Evolutionary conservation across 2,888 invertebrate species (phyloP), one percentile per base, ranked within the genome.

Genomic region (Drosophila pegasa): DNA sequence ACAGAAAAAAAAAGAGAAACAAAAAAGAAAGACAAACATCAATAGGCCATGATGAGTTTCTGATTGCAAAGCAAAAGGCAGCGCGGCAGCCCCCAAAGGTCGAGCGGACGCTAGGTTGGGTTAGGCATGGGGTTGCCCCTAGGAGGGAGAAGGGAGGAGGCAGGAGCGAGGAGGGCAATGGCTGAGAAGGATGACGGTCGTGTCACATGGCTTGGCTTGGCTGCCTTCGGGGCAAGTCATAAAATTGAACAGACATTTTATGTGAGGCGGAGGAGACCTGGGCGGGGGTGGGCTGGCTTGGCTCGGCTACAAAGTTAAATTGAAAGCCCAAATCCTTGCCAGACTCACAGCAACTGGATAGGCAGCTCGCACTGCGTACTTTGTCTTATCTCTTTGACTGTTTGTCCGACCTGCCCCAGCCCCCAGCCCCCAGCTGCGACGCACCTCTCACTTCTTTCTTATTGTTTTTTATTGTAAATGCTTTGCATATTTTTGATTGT

Each of bases 41-140:
- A 84, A 86, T 86, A 84, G 88, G 88, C 87, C 81, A 86, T 86
- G 86, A 88, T 86, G 86, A 86, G 85, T 88, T 88, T 86, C 86
- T 86, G 88, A 86, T 86, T 88, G 86, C 84, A 78, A 88, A 81
- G 71, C 81, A 71, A 76, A 84, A 79, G 67, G 71, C 73, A 67
- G 59, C 61, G 12, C 38, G 61, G 65, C n/a, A 54, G 60, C 40
- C 48, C 33, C 57, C 48, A 71, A 62, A 75, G 69, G 68, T 74
- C 70, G 47, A 56, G 47, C 55, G 54, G 64, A 70, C 61, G 10
- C 43, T 16, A 16, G 64, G 31, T 18, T 10, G 25, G 51, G 35
- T 12, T 27, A 6, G 5, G 22, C 4, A 25, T 45, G 43, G 27
- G 25, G 43, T 25, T 25, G 43, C 45, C 16, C 29, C 27, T n/a